A percentile compares a stretch with the other conserved stretches of the same genome.
These are phyloP conservation scores for Onychomys leucogaster DNA, from an alignment of 2,797 vertebrate genomes.

Conservation along the genomic window DNA sequence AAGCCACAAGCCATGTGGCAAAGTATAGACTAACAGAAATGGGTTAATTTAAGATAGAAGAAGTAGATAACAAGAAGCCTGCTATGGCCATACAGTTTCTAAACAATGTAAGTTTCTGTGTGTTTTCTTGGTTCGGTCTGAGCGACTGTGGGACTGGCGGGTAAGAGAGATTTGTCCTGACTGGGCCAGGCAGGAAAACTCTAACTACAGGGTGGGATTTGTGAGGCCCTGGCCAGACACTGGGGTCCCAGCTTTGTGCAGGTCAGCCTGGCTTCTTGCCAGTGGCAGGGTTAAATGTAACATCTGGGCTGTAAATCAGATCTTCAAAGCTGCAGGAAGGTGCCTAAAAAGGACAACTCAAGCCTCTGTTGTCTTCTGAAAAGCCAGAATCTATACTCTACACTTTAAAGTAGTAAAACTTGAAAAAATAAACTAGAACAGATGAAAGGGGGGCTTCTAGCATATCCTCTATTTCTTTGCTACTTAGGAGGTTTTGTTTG, in stretches of 20 bases:
- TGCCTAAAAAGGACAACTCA: background rate
- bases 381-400: background rate
- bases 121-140: too few relatives aligned
- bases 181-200: too few relatives aligned
- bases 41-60: too few relatives aligned
- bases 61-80: too few relatives aligned
- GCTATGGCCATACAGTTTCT: too few relatives aligned
- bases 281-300: background rate
- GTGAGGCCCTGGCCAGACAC: background rate
- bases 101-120: too few relatives aligned
- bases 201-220: too few relatives aligned
- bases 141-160: too few relatives aligned
- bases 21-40: too few relatives aligned
- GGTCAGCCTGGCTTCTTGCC: background rate
- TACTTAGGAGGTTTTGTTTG: background rate
- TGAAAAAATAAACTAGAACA: background rate
- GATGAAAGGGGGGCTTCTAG: background rate
- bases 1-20: too few relatives aligned
- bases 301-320: background rate
- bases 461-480: background rate
- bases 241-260: background rate
- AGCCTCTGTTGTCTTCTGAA: background rate
- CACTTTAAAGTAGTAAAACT: background rate
- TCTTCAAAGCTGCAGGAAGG: background rate
- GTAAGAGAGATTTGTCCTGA: too few relatives aligned